These are phyloP conservation scores for Danio choprae DNA, from an alignment of 2,797 vertebrate genomes.

Conservation along the genomic window DNA sequence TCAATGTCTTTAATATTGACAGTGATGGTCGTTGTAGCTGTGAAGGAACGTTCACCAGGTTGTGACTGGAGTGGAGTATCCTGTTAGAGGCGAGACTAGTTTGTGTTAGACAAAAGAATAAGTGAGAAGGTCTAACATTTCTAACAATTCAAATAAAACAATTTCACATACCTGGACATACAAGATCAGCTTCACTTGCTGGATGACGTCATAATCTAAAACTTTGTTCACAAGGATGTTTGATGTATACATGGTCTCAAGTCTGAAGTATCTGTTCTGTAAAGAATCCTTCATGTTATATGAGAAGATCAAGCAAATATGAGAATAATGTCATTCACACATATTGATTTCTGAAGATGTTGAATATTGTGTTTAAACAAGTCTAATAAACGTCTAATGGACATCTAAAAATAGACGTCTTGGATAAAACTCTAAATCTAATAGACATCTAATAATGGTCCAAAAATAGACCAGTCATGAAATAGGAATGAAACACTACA, in stretches of 20 bases:
- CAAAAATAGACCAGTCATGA: too few species aligned
- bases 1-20: constrained; percentile 79
- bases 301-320: background rate
- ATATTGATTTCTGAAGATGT: too few species aligned
- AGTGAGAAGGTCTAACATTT: background rate
- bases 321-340: too few species aligned
- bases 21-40: constrained; percentile 75
- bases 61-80: constrained; percentile 74
- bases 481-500: too few species aligned
- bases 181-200: constrained; percentile 77
- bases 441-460: too few species aligned
- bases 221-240: constrained; percentile 75
- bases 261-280: constrained; percentile 80
- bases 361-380: too few species aligned
- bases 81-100: constrained; percentile 58
- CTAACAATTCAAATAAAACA: background rate
- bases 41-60: constrained; percentile 73
- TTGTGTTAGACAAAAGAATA: background rate
- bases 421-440: too few species aligned
- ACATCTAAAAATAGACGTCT: too few species aligned
- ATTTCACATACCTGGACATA: constrained; percentile 76
- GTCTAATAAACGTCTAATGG: too few species aligned
- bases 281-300: background rate
- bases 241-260: constrained; percentile 76
- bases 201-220: constrained; percentile 78